Evolutionary conservation across 2,888 invertebrate species (phyloP), one percentile per base, ranked within the genome.

Genomic region (Acholoe squamosa): DNA sequence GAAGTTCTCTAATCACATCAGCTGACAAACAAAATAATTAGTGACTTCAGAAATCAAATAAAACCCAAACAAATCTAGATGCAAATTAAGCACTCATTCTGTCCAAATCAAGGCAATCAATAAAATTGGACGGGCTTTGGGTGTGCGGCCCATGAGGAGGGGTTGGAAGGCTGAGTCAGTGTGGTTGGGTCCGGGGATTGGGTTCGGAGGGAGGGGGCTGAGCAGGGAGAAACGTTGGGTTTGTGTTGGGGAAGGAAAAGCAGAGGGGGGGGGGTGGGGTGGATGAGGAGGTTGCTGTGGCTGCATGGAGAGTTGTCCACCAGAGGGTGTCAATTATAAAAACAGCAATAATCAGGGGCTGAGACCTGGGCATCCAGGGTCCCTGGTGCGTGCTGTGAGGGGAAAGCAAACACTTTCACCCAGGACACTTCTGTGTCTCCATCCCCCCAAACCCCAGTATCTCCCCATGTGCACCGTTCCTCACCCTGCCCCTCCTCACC

Each of bases 281-380:
- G n/a, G 61, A 19, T 7, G 61, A 12, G 43, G 43, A 43, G 43
- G 43, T 7, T 3, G 43, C 10, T 43, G 43, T 43, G 3, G 61
- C 14, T 7, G 61, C 19, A 12, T 0, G 19, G 43, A 43, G 43
- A 61, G 22, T 61, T 61, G 61, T 61, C 61, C n/a, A n/a, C 61
- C 61, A 61, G 61, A 61, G 61, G 43, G 43, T n/a, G n/a, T n/a
- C 61, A 61, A 61, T 61, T 61, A 61, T n/a, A 61, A 61, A 43
- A 43, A 43, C 43, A 43, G n/a, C 61, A 61, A 61, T 61, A 61
- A 61, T 61, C 71, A 28, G 71, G 43, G 33, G 80, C 43, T 43
- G 43, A 34, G 80, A 43, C 80, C 80, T 80, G 80, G 80, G 80
- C 33, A 80, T 80, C 80, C 80, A 80, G 80, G 80, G 80, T 34